Evolutionary conservation across 2,113 vertebrate species (phyloP).

Genomic region (Oryzias celebensis): DNA sequence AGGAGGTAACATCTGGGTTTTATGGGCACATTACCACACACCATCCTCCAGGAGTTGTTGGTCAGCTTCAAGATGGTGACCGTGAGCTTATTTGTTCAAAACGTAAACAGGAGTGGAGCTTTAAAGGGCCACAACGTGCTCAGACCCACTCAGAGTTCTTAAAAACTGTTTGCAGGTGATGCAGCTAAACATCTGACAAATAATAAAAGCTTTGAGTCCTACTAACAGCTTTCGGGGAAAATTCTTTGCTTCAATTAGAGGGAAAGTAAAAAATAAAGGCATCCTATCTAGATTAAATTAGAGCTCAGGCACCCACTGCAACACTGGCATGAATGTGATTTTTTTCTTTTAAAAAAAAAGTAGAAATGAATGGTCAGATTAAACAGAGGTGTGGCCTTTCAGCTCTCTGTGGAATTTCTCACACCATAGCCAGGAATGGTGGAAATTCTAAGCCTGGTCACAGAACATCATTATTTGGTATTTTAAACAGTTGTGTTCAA

Average conservation of each 20-base stretch:
- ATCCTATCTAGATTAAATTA: neutral
- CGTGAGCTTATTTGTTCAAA: conserved; percentile 24
- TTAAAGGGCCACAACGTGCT: conserved; percentile 8
- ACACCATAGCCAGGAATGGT: conserved; percentile 45
- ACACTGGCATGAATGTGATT: neutral
- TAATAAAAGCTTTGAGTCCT: neutral
- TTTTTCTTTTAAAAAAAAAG: conserved; percentile 18
- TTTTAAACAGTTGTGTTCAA: neutral
- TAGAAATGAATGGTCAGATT: conserved; percentile 46
- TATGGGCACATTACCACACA: conserved; percentile 8
- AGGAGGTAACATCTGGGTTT: conserved; percentile 23
- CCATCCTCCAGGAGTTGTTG: conserved; percentile 32
- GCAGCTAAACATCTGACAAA: neutral
- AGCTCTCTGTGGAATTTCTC: conserved; percentile 69
- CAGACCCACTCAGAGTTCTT: neutral
- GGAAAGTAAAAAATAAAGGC: neutral
- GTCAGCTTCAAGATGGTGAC: conserved; percentile 11
- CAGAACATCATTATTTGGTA: neutral
- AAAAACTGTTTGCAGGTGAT: neutral
- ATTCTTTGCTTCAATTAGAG: neutral
- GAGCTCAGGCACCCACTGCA: neutral
- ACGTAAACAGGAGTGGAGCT: conserved; percentile 29
- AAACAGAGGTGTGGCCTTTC: conserved; percentile 61
- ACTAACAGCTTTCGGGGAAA: neutral
- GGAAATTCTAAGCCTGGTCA: conserved; percentile 6